A percentile compares a stretch with the other conserved stretches of the same genome.
Conservation (phyloP, 2,113 vertebrate species). For the Gulo gulo region DNA sequence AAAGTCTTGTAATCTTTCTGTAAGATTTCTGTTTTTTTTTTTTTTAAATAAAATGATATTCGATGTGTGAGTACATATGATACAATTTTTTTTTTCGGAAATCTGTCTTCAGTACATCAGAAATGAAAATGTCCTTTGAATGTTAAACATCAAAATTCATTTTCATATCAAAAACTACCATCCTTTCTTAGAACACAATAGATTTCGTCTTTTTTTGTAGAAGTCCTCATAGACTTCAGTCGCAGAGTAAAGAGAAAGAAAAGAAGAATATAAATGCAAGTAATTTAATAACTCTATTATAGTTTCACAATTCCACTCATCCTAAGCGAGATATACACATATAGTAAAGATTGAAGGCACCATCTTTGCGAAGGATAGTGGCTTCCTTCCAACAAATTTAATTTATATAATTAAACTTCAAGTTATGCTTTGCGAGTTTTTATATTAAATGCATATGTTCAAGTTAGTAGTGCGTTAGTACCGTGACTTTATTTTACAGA, state of each 20-base stretch:
- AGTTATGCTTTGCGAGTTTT: conserved; percentile 10
- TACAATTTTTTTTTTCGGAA: neutral
- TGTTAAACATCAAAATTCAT: neutral
- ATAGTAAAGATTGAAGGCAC: neutral
- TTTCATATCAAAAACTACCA: neutral
- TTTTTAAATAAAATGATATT: conserved; percentile 15
- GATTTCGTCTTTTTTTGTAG: conserved; percentile 11
- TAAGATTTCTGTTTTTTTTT: neutral
- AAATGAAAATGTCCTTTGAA: conserved; percentile 53
- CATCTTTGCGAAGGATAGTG: neutral
- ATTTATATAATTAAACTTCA: conserved; percentile 28
- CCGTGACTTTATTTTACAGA: conserved; percentile 14
- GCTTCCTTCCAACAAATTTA: conserved; percentile 13
- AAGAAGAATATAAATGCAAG: neutral
- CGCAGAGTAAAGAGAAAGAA: neutral
- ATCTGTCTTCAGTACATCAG: conserved; percentile 1
- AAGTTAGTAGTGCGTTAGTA: neutral
- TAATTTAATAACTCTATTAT: conserved; percentile 1
- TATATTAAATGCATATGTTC: conserved; percentile 12
- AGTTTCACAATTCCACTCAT: neutral
- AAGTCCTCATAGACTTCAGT: neutral
- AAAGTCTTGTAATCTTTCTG: neutral
- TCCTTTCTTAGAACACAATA: neutral
- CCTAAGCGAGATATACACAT: neutral
- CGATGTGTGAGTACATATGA: conserved; percentile 22